Percentiles rank a stretch among this genome's conserved stretches.
Evolutionary conservation across 2,888 invertebrate genomes (phyloP).

Genomic region (Eutolmus rufibarbis): DNA sequence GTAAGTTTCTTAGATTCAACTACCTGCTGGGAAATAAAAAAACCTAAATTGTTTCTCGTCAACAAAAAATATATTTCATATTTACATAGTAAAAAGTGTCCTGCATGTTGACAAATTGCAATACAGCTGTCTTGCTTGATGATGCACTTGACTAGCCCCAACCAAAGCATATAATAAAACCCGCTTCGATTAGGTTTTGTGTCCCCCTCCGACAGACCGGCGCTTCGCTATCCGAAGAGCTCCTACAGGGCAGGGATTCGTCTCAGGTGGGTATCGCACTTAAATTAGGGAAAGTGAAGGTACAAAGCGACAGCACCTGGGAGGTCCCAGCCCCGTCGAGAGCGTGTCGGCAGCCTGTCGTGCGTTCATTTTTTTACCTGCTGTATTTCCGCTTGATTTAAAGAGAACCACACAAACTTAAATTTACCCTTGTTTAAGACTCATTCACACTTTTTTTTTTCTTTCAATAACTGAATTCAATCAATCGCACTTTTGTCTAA

Average conservation of each 20-base stretch:
- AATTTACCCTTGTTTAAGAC: not conserved
- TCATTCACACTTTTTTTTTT: constrained; percentile 4
- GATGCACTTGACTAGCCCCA: constrained; percentile 28
- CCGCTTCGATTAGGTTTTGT: not conserved
- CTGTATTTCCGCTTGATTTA: not conserved
- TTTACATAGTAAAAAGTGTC: constrained; percentile 24
- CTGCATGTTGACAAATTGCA: not conserved
- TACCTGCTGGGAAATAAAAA: not conserved
- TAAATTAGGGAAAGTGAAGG: constrained; percentile 22
- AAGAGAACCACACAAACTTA: not conserved
- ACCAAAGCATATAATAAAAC: constrained; percentile 31
- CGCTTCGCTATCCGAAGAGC: not conserved
- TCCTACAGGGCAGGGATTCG: not conserved
- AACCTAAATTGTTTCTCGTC: not conserved
- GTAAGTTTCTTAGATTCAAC: too few species aligned
- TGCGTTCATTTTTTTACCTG: not conserved
- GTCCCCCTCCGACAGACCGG: not conserved
- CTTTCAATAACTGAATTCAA: not conserved
- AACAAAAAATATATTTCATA: constrained; percentile 20
- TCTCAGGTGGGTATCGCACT: not conserved
- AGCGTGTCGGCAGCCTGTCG: not conserved
- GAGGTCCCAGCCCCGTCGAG: not conserved
- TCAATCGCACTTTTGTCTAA: not conserved
- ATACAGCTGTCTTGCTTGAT: constrained; percentile 7
- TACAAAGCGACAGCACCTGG: not conserved